A percentile compares a stretch with the other conserved stretches of the same genome.
Conservation (phyloP, 2,888 invertebrate genomes). For the Steinernema scapterisci region DNA sequence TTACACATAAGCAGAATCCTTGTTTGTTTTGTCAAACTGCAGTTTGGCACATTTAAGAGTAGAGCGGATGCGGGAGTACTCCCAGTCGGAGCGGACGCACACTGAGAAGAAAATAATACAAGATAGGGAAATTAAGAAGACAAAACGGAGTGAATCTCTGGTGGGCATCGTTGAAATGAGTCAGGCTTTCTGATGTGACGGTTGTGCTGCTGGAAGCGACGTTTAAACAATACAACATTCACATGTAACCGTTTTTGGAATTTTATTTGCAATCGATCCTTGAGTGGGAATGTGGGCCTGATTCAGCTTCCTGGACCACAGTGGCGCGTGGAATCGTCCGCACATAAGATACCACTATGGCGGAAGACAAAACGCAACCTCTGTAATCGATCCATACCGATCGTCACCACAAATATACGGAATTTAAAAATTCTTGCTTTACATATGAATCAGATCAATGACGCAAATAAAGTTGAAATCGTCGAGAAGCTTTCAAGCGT, state of each 20-base stretch:
- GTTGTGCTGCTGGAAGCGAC: background rate
- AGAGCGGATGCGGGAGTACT: background rate
- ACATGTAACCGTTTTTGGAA: background rate
- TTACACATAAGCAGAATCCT: background rate
- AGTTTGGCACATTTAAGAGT: conserved; percentile 7
- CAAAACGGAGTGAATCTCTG: background rate
- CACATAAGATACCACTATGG: too few species aligned
- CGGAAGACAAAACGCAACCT: too few species aligned
- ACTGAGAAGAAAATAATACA: too few species aligned
- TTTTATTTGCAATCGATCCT: background rate
- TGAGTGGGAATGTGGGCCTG: too few species aligned
- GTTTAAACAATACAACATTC: background rate
- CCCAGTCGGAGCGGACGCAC: background rate
- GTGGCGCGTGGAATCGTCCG: too few species aligned
- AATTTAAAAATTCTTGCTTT: too few species aligned
- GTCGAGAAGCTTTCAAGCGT: too few species aligned
- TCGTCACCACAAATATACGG: too few species aligned
- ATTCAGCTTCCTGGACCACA: too few species aligned
- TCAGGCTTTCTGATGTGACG: background rate
- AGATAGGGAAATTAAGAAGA: background rate
- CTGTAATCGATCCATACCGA: too few species aligned
- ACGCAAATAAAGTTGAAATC: too few species aligned
- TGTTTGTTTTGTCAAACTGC: conserved; percentile 4
- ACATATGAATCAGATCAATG: too few species aligned
- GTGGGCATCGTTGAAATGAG: background rate